Percentiles rank a stretch among this genome's conserved stretches.
Evolutionary conservation across 2,797 vertebrate species (phyloP).

Genomic region (Enteromius afrohamiltoni): DNA sequence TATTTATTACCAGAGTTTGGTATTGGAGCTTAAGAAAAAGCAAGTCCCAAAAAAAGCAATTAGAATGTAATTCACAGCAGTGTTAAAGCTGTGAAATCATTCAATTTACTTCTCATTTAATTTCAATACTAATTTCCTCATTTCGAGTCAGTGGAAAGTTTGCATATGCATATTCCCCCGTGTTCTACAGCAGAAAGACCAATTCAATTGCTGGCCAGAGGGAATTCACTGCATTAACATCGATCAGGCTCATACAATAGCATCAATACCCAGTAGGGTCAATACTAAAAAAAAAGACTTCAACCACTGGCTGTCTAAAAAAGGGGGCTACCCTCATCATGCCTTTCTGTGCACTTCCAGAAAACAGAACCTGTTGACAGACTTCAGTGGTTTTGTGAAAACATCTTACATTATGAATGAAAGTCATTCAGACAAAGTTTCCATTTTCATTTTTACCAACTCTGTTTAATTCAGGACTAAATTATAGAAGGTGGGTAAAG

Average conservation of each 20-base stretch:
- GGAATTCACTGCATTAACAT: constrained; percentile 54
- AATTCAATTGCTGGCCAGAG: constrained; percentile 37
- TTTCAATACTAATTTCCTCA: neutral
- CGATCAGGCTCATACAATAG: constrained; percentile 41
- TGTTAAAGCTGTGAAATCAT: neutral
- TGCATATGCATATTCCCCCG: constrained; percentile 17
- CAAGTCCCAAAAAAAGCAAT: neutral
- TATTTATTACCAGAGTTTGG: neutral
- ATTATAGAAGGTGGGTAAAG: neutral
- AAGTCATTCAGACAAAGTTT: neutral
- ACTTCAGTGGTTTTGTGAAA: neutral
- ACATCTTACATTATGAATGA: neutral
- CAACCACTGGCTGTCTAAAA: neutral
- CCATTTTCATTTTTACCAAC: neutral
- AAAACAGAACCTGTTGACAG: neutral
- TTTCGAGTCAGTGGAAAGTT: constrained; percentile 17
- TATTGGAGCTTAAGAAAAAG: neutral
- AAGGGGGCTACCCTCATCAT: neutral
- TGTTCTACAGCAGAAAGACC: constrained; percentile 20
- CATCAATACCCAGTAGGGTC: constrained; percentile 41
- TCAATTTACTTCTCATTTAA: neutral
- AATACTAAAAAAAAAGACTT: constrained; percentile 20
- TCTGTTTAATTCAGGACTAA: neutral
- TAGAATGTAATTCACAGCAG: neutral
- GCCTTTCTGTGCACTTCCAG: neutral